Conservation (phyloP, 2,888 invertebrate genomes). For the Xestia c-nigrum region DNA sequence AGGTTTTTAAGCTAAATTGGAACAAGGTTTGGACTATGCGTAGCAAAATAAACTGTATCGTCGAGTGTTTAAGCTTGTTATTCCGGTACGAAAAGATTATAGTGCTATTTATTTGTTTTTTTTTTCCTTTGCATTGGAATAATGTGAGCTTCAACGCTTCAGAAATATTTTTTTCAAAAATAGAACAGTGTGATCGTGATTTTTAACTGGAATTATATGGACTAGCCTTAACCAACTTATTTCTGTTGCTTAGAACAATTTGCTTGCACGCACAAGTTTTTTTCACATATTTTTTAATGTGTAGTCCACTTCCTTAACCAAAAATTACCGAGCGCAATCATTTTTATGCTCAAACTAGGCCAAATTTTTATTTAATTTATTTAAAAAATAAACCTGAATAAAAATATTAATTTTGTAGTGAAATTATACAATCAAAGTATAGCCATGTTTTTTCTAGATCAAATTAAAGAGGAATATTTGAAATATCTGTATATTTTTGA, state of each 20-base stretch:
- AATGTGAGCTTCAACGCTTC: neutral
- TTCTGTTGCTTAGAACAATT: neutral
- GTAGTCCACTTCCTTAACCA: constrained; percentile 50
- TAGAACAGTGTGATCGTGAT: neutral
- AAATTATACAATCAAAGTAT: constrained; percentile 64
- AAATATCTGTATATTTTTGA: constrained; percentile 87
- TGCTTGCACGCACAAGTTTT: constrained; percentile 8
- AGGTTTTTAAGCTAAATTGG: constrained; percentile 51
- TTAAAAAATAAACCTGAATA: constrained; percentile 57
- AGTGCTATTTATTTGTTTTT: neutral
- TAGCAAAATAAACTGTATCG: constrained; percentile 12
- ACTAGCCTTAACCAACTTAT: neutral
- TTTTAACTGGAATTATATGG: neutral
- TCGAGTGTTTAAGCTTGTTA: neutral
- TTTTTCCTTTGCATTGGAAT: neutral
- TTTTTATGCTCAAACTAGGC: constrained; percentile 78
- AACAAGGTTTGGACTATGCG: constrained; percentile 42
- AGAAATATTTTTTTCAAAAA: neutral
- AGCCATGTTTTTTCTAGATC: constrained; percentile 61
- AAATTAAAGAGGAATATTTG: constrained; percentile 60
- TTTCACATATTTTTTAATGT: constrained; percentile 5
- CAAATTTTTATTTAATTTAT: constrained; percentile 73
- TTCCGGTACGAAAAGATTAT: neutral
- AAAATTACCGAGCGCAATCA: constrained; percentile 64
- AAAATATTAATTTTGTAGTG: constrained; percentile 55